phyloP scores from a whole-genome alignment of 2,888 invertebrate species.

The Apotomis capreana region DNA sequence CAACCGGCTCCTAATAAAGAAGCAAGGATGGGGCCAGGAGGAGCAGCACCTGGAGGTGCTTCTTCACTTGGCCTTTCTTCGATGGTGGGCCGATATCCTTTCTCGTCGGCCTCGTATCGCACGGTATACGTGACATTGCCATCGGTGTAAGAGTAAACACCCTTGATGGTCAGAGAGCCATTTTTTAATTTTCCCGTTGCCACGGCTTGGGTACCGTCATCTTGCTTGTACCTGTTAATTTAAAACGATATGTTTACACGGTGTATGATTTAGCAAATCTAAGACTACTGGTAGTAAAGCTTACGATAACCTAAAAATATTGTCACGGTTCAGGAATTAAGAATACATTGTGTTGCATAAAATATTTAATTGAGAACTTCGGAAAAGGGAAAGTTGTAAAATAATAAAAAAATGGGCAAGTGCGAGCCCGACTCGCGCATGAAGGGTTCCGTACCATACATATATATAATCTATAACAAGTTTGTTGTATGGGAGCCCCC shows the following conservation, averaged over 20 bases:
- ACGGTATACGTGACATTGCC: not conserved
- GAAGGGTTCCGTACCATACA: too few relatives aligned
- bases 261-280: too few relatives aligned
- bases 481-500: too few relatives aligned
- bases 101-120: constrained; percentile 4
- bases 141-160: not conserved
- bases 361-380: too few relatives aligned
- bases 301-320: too few relatives aligned
- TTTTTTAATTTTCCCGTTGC: constrained; percentile 66
- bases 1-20: not conserved
- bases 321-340: too few relatives aligned
- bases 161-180: not conserved
- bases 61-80: not conserved
- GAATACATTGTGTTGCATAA: too few relatives aligned
- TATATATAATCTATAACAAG: too few relatives aligned
- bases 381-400: too few relatives aligned
- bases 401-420: too few relatives aligned
- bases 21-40: not conserved
- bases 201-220: constrained; percentile 71
- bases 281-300: too few relatives aligned
- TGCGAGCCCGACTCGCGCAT: too few relatives aligned
- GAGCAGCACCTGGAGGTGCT: not conserved
- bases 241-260: not conserved
- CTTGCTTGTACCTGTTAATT: constrained; percentile 64
- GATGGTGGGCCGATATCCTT: constrained; percentile 1